Base-by-base conservation (phyloP, 2,888 invertebrate genomes). In the Scrobipalpa costella region DNA sequence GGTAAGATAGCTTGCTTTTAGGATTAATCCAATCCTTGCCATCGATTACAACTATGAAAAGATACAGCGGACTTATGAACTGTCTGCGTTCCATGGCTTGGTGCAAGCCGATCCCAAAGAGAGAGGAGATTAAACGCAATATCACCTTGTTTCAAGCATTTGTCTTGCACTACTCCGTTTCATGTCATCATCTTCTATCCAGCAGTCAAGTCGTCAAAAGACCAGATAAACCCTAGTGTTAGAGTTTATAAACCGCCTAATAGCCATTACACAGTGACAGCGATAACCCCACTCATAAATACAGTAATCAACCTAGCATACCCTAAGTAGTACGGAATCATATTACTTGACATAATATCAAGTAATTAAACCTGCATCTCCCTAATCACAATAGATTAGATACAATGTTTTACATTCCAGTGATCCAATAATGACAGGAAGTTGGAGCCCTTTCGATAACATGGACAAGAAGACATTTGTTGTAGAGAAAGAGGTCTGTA, bases 51-150 rank as follows among this genome's bases (percentile, higher is more conserved):
- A 94, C 73, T 92, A 93, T 67, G 83, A 91, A 1, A 77, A 88
- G 13, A 81, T 95, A 3, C 92, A 93, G 68, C 83, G 65, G 0
- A 72, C 73, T 3, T 90, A 90, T 65, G 93, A 94, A 66, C 76
- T 95, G 40, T 81, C 77, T 0, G 87, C 93, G 0, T 94, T 90
- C 73, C 87, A 92, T 65, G 93, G 93, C 0, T 81, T 95, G 0
- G 86, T 76, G 68, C 93, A 93, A 66, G 75, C 82, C 1, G 81
- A 84, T 1, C 73, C 85, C n/a, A 68, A 84, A 1, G 84, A 90
- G 64, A 86, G 81, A 64, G 90, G 71, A 78, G 40, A 67, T 68
- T 38, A 83, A 78, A 64, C 74, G 86, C 1, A 62, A 63, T 0
- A 90, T 90, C 50, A 61, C 52, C 7, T 70, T 88, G 57, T 69